Evolutionary conservation across 2,888 invertebrate species (phyloP).

Genomic region (Allolobophora icterica): DNA sequence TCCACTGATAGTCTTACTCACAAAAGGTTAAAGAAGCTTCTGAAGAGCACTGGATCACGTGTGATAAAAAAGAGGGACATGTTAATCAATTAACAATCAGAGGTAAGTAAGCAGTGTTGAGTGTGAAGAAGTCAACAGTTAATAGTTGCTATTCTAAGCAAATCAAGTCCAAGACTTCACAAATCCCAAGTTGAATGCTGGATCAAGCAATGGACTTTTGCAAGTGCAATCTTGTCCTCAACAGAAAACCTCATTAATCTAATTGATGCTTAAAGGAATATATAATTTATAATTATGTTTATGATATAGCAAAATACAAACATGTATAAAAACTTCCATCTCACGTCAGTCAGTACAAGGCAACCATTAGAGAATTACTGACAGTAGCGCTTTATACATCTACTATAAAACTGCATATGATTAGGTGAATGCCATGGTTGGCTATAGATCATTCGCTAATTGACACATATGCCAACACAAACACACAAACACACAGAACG

Average conservation of each 20-base stretch:
- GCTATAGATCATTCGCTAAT: constrained; percentile 1
- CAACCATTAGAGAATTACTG: neutral
- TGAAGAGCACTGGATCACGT: too few relatives aligned
- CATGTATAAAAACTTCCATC: neutral
- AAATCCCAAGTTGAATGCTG: neutral
- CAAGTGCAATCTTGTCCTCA: neutral
- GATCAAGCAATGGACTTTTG: neutral
- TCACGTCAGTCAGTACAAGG: neutral
- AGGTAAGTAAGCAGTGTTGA: too few relatives aligned
- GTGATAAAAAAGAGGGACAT: too few relatives aligned
- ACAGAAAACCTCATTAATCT: neutral
- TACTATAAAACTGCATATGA: neutral
- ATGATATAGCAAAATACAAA: neutral
- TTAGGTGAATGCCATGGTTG: neutral
- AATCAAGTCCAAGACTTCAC: neutral
- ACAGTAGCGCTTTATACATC: neutral
- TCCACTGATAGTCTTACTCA: too few relatives aligned
- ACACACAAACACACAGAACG: neutral
- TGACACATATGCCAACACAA: neutral
- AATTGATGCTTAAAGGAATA: neutral
- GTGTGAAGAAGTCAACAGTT: neutral
- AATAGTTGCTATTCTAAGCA: neutral
- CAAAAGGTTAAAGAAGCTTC: too few relatives aligned
- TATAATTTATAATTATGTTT: neutral
- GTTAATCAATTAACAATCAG: too few relatives aligned